Conservation (phyloP, 2,113 vertebrate genomes). For the Illadopsis cleaveri region DNA sequence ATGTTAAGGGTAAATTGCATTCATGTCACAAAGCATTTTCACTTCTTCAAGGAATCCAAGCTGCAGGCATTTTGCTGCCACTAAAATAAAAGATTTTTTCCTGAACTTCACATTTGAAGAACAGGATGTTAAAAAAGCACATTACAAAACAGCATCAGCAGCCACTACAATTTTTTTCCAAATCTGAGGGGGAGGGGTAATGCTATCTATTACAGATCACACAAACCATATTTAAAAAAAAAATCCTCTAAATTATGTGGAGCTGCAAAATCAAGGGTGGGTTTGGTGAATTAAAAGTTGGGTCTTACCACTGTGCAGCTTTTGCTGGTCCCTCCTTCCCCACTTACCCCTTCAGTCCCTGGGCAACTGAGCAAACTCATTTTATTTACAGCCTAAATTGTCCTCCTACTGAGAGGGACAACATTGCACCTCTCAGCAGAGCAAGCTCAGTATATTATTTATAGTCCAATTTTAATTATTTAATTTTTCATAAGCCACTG, state of each 20-base stretch:
- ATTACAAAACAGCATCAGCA: neutral
- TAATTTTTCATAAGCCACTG: neutral
- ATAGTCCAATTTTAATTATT: conserved; percentile 37
- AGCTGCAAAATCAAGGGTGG: neutral
- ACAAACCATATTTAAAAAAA: neutral
- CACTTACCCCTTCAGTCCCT: neutral
- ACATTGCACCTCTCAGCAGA: neutral
- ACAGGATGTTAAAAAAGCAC: conserved; percentile 1
- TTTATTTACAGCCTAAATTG: conserved; percentile 31
- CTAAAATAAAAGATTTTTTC: neutral
- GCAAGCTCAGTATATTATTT: neutral
- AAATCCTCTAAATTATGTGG: neutral
- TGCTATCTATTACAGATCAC: neutral
- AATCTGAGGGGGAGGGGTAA: neutral
- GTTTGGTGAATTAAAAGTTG: neutral
- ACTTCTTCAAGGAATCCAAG: conserved; percentile 2
- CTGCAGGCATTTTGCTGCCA: conserved; percentile 39
- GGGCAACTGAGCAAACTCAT: neutral
- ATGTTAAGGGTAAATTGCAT: conserved; percentile 28
- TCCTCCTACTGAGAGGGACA: neutral
- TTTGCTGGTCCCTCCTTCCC: neutral
- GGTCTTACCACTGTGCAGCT: neutral
- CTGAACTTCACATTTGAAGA: conserved; percentile 8
- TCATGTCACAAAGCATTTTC: conserved; percentile 17
- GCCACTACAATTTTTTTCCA: neutral